Evolutionary conservation across 35 echinoderm and acorn worm species (phyloP), one percentile per base, ranked within the genome.

Genomic region (Heliocidaris erythrogramma): DNA sequence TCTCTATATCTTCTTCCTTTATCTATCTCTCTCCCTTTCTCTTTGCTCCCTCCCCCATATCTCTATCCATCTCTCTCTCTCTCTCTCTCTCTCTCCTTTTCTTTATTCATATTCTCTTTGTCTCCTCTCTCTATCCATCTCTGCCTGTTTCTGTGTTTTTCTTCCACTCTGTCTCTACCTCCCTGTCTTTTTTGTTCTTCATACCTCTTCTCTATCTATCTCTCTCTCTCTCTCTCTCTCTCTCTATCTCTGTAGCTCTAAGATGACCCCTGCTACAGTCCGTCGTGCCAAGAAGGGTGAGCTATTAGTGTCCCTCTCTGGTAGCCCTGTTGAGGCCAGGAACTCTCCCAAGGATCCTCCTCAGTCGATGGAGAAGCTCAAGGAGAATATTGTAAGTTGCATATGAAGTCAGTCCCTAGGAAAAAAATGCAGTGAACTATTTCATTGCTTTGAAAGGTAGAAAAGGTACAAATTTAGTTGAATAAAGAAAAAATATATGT

Each of bases 231-330:
- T 89, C 30, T 88, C 47, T 88, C 30, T 35, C 24, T 87, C 12
- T n/a, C 32, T 27, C 35, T 88, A 12, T 88, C 86, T 21, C 14
- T 32, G 24, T 89, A 49, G 91, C 48, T 30, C 29, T 13, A 92
- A 49, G 91, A 48, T 56, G 47, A 92, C 91, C 24, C 91, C 91
- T 50, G 91, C 91, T 48, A 48, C 91, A 59, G 91, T 92, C 16
- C 91, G 91, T 13, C 48, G 91, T 27, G 91, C 91, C 49, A 92
- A 92, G 91, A 59, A 92, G 50, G 91, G 91, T 16, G 91, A 92
- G 50, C 47, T 92, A 5, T 48, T 92, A 14, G 91, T 92, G 47
- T 92, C 91, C 21, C 50, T 92, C 31, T 92, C 91, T 30, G 91
- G 91, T 7, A 92, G 91, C 49, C 91, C 91, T 30, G 91, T 92